Base-by-base conservation (phyloP, 2,113 vertebrate species). In the Lutjanus erythropterus region DNA sequence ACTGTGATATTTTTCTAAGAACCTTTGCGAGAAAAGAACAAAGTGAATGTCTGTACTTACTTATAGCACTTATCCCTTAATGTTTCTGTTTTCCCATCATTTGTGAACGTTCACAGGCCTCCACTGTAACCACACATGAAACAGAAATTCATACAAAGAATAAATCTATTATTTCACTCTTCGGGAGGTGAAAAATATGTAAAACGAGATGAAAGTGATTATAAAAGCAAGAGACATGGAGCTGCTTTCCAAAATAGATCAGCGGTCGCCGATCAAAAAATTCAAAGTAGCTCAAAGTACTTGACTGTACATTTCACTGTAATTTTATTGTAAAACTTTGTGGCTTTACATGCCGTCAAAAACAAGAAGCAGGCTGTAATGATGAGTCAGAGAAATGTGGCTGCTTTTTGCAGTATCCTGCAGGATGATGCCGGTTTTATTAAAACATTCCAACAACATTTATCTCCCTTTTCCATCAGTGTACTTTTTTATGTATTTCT, bases 1-100 rank as follows among this genome's bases (percentile, higher is more conserved):
- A 29, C 66, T 69, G 52, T 62, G 67, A 50, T 46, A 52, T 23
- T 61, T 80, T 66, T 64, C 25, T n/a, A 64, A 64, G 41, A 68
- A 46, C 19, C 39, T 65, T 64, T 70, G 9, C 1, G 9, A 42
- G 67, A 49, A 50, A 66, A 29, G 25, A 66, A 4, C 69, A 69
- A 27, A 72, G 29, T 41, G 14, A 61, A 44, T 39, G 29, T 33
- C 31, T 67, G 19, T 61, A 6, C 18, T 33, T 67, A 56, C 46
- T 41, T 35, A 15, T 15, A 67, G 12, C 59, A 33, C 16, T 65
- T 74, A 21, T 66, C 2, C 25, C 35, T 55, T 39, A 39, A 70
- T 70, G 27, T 67, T 31, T 37, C 39, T 35, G 5, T 80, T 49
- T 55, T 42, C 19, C 12, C 15, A 29, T 72, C 16, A 58, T 77